Evolutionary conservation across 2,797 vertebrate species (phyloP).

Genomic region (Adrianichthys oophorus): DNA sequence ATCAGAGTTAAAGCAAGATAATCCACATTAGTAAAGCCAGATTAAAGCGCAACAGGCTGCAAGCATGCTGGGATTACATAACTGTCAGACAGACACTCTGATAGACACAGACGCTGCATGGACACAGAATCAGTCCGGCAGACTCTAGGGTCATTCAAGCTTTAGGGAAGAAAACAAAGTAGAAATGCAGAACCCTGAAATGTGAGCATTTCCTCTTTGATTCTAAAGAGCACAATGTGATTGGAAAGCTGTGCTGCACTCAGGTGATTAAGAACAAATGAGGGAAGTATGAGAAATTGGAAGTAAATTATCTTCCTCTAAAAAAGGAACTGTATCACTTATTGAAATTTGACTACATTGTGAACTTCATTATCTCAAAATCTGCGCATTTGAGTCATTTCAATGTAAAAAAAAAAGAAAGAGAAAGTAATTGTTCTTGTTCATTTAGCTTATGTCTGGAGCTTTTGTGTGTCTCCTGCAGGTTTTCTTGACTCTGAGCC

Average conservation of each 20-base stretch:
- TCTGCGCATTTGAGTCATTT: too few species aligned
- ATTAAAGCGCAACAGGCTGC: constrained; percentile 54
- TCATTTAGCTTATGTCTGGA: background rate
- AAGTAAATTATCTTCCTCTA: constrained; percentile 5
- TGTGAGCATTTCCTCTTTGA: background rate
- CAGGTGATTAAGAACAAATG: background rate
- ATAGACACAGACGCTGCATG: background rate
- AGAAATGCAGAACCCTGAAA: background rate
- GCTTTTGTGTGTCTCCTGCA: constrained; percentile 43
- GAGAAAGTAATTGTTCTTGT: too few species aligned
- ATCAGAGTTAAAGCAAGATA: constrained; percentile 51
- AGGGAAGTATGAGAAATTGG: background rate
- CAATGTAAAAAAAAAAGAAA: too few species aligned
- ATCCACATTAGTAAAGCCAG: constrained; percentile 68
- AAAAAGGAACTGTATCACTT: background rate
- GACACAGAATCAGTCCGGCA: background rate
- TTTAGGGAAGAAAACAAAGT: background rate
- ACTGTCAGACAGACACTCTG: constrained; percentile 29
- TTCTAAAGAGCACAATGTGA: background rate
- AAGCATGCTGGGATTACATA: constrained; percentile 50
- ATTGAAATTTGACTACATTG: background rate
- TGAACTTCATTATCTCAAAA: too few species aligned
- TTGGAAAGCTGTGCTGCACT: background rate
- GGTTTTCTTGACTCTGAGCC: constrained; percentile 89
- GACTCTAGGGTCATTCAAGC: too few species aligned